Evolutionary conservation across 1,140 invertebrate species (phyloP), one percentile per base, ranked within the genome.

Genomic region (Drosophila malerkotliana): DNA sequence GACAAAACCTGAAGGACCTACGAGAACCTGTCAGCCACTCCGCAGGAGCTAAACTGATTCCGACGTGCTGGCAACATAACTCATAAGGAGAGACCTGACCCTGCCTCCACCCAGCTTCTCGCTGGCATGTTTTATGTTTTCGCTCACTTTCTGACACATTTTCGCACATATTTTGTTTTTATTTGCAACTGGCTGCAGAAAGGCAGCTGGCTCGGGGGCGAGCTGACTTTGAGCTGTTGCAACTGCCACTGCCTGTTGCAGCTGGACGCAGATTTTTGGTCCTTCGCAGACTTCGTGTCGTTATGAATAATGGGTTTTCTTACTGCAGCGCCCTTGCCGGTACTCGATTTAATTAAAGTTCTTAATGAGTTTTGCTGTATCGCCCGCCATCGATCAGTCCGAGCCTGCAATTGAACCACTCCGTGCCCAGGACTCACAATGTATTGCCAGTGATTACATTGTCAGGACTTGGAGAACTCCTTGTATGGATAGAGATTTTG

Each of bases 261-360:
- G 57, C 51, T 71, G 56, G 55, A 72, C 44, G 41, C 47, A 54
- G 78, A 59, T 64, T 59, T 53, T 44, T 37, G 15, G 64, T 30
- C 56, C 74, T 56, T 12, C 7, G 4, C 9, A 28, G 72, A 41
- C 52, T 51, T 64, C 64, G 55, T 24, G n/a, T 57, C 55, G 61
- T 66, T 79, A 88, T 88, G 83, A 87, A 87, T 87, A 88, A 87
- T 87, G 79, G 71, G 67, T 68, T 77, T 58, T 52, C 34, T 32
- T 48, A 49, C 58, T 54, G 39, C 61, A 49, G 28, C 55, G 26
- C 44, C 60, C 48, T 32, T 45, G 69, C 53, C 53, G 55, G 12
- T 39, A 63, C 67, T 79, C 75, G 62, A 87, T 87, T 87, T 87
- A 87, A 88, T 87, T 87, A 88, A 87, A 87, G 57, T 87, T 88